These are phyloP conservation scores for Folsomia candida DNA, from an alignment of 2,888 invertebrate species.

Conservation along the genomic window DNA sequence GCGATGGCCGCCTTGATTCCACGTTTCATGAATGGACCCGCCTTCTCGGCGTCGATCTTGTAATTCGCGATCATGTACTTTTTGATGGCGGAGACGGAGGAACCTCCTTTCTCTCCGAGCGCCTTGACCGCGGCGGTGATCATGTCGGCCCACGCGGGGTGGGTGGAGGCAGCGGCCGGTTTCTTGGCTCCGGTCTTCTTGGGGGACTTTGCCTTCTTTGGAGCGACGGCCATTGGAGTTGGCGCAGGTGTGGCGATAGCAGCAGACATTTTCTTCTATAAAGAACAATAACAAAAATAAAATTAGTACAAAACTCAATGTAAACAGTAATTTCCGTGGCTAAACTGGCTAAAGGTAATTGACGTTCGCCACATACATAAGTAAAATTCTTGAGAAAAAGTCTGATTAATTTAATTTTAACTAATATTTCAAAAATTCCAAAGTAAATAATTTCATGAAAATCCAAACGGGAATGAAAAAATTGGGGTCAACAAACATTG, in stretches of 20 bases:
- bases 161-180: slow-evolving; percentile 19
- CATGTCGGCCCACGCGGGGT: slow-evolving; percentile 43
- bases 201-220: slow-evolving; percentile 25
- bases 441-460: no score
- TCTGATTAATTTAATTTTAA: no score
- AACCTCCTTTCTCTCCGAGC: slow-evolving; percentile 42
- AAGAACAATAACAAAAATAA: no score
- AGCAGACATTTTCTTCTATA: slow-evolving; percentile 18
- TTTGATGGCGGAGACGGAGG: slow-evolving; percentile 42
- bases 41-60: slow-evolving; percentile 37
- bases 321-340: no score
- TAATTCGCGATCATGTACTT: slow-evolving; percentile 45
- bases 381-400: no score
- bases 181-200: slow-evolving; percentile 17
- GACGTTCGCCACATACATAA: no score
- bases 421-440: no score
- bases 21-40: slow-evolving; percentile 32
- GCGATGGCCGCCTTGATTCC: slow-evolving; percentile 37
- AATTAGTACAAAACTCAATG: no score
- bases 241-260: slow-evolving; percentile 27
- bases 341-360: no score
- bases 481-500: no score
- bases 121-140: slow-evolving; percentile 38
- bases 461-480: no score
- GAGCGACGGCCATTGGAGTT: slow-evolving; percentile 11